Evolutionary conservation across 2,888 invertebrate genomes (phyloP).

Genomic region (Drosophila gaucha): DNA sequence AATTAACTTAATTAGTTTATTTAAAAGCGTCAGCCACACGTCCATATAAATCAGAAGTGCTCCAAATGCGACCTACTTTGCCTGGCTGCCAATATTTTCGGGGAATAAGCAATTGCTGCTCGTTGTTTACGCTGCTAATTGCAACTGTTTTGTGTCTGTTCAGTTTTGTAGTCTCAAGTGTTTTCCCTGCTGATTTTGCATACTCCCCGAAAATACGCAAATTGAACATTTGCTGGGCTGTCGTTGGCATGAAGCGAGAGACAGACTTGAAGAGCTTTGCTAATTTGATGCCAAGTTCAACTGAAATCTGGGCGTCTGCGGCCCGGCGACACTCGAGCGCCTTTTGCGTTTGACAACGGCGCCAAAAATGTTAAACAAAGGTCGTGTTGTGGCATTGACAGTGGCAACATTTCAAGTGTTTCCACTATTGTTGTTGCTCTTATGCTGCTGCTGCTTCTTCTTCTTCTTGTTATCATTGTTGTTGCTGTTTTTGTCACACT

Average conservation of each 20-base stretch:
- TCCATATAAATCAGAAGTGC: constrained; percentile 45
- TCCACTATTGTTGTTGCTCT: constrained; percentile 5
- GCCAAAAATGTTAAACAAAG: constrained; percentile 54
- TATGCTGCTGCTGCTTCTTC: constrained; percentile 3
- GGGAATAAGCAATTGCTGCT: constrained; percentile 18
- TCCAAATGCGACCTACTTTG: constrained; percentile 48
- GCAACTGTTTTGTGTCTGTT: constrained; percentile 39
- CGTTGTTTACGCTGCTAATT: constrained; percentile 54
- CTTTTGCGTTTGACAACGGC: constrained; percentile 68
- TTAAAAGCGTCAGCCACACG: constrained; percentile 47
- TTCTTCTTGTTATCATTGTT: constrained; percentile 14
- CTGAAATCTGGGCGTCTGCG: constrained; percentile 29
- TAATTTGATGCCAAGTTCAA: constrained; percentile 47
- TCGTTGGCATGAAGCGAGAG: constrained; percentile 41
- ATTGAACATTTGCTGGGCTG: constrained; percentile 51
- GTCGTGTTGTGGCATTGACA: constrained; percentile 59
- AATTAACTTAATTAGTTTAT: constrained; percentile 77
- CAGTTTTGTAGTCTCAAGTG: constrained; percentile 50
- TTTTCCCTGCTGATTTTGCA: constrained; percentile 44
- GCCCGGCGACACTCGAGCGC: constrained; percentile 54
- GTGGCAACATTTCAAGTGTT: constrained; percentile 64
- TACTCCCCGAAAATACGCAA: too few species aligned
- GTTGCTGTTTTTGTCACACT: constrained; percentile 39
- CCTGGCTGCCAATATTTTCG: background rate
- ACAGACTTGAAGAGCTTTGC: constrained; percentile 33